Evolutionary conservation across 2,888 invertebrate species (phyloP), one percentile per base, ranked within the genome.

Genomic region (Strigamia maritima): DNA sequence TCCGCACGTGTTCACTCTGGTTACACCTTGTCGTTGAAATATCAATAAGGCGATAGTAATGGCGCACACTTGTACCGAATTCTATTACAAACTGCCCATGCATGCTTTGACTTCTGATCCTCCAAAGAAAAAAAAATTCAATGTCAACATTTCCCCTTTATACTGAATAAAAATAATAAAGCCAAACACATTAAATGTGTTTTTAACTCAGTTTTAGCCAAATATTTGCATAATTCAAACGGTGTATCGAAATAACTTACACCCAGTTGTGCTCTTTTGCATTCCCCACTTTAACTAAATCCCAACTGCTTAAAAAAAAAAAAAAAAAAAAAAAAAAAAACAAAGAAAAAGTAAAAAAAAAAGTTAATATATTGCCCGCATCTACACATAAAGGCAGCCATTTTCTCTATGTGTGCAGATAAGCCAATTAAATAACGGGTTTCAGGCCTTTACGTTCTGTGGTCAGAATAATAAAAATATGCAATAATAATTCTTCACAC

Each of bases 401-500:
- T 49, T 49, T 49, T 49, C 19, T 49, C 49, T 49, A 49, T 49
- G 49, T 49, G 49, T 6, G 49, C 49, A 49, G 49, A 49, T 49
- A 49, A 49, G 49, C 49, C 49, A 49, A 49, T 49, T 49, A 49
- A 49, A 49, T 49, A 49, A 49, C 49, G 49, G 49, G 49, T 49
- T 49, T 49, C n/a, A 16, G 19, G n/a, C 49, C n/a, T 19, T 49
- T 49, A 49, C 16, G 49, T 19, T 49, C 49, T 49, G 49, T 49
- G 49, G 49, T 49, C 49, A 12, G 49, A 49, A 49, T 49, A 49
- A 49, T 49, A 49, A 49, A 49, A 49, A 49, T 19, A 49, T 16
- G 49, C 49, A 49, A 49, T 49, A 49, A 49, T 49, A 49, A 49
- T 49, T 49, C 49, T 49, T 49, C 49, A 49, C 49, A 49, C 49